These are phyloP conservation scores for Prinia subflava DNA, from an alignment of 2,113 vertebrate genomes.

Conservation along the genomic window DNA sequence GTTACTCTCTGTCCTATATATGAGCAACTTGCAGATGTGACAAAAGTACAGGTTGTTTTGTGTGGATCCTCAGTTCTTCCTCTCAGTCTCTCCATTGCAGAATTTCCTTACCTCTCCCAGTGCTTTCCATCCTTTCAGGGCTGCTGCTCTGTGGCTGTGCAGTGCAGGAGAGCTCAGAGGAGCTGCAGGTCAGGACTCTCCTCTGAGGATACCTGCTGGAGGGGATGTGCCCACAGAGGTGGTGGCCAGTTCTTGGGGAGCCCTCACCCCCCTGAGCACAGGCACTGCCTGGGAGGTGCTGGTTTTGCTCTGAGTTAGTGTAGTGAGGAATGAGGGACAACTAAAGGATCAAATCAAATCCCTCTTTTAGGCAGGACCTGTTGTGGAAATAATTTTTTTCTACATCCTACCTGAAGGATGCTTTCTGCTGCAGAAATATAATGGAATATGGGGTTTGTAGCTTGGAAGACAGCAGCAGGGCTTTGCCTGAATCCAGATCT, in stretches of 20 bases:
- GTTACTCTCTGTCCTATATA: not conserved
- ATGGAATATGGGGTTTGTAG: not conserved
- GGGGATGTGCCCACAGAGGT: accelerated
- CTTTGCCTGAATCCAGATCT: not conserved
- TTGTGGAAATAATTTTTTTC: not conserved
- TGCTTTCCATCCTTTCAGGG: not conserved
- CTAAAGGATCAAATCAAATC: not conserved
- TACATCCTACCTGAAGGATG: not conserved
- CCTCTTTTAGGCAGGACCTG: not conserved
- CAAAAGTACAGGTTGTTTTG: not conserved
- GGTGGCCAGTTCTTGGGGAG: not conserved
- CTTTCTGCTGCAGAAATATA: not conserved
- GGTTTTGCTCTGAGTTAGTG: not conserved
- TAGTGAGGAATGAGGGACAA: not conserved
- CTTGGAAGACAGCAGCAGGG: not conserved
- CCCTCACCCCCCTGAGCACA: not conserved
- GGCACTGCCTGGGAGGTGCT: not conserved
- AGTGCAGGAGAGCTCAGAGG: not conserved
- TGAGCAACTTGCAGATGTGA: not conserved
- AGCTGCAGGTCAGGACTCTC: not conserved
- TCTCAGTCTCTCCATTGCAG: not conserved
- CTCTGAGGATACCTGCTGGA: not conserved
- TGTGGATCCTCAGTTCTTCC: not conserved
- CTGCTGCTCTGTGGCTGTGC: not conserved
- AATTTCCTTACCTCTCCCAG: not conserved